These are phyloP conservation scores for Syngnathus scovelli DNA, from an alignment of 2,113 vertebrate genomes.

Conservation along the genomic window DNA sequence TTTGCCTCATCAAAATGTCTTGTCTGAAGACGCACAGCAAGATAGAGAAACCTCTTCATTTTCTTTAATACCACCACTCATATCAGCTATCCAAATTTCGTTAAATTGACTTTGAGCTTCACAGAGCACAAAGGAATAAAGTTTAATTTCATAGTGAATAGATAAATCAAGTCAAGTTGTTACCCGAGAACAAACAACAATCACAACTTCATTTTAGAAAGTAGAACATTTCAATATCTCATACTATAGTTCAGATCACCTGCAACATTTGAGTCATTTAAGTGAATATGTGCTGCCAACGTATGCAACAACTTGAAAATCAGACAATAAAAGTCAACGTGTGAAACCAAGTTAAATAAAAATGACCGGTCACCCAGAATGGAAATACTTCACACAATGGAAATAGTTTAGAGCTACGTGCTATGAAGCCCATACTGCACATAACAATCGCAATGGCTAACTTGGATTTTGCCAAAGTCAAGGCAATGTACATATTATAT, in stretches of 20 bases:
- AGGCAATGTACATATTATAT: constrained; percentile 6
- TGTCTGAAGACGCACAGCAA: constrained; percentile 39
- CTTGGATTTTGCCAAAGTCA: constrained; percentile 20
- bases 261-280: constrained; percentile 33
- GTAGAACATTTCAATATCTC: constrained; percentile 29
- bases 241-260: constrained; percentile 27
- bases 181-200: constrained; percentile 5
- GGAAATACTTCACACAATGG: constrained; percentile 22
- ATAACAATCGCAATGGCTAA: constrained; percentile 14
- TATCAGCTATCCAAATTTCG: constrained; percentile 53
- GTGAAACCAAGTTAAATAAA: constrained; percentile 33
- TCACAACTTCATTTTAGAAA: neutral
- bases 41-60: constrained; percentile 25
- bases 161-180: constrained; percentile 6
- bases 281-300: constrained; percentile 20
- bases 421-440: constrained; percentile 21
- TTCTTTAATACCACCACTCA: constrained; percentile 26
- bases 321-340: constrained; percentile 25
- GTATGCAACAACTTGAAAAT: constrained; percentile 28
- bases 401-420: constrained; percentile 23
- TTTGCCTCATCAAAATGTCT: constrained; percentile 20
- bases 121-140: constrained; percentile 35
- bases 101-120: constrained; percentile 65
- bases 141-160: constrained; percentile 2
- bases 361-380: constrained; percentile 35